A percentile compares a stretch with the other conserved stretches of the same genome.
phyloP scores from a whole-genome alignment of 1,140 invertebrate genomes.

The Ericerus pela region DNA sequence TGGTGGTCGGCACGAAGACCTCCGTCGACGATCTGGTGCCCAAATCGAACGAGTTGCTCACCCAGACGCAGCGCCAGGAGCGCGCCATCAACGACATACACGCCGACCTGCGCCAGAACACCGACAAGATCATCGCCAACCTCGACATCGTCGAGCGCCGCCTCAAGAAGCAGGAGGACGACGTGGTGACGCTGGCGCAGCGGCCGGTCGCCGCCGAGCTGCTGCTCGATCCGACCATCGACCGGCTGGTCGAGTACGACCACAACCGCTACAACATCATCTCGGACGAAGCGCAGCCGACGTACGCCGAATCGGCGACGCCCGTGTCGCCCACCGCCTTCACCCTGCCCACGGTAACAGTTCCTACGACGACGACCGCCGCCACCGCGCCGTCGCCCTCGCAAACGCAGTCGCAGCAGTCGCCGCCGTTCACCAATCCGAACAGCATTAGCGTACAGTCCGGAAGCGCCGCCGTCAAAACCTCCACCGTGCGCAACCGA shows the following conservation, averaged over 20 bases:
- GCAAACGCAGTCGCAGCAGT: conserved; percentile 24
- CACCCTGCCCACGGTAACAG: neutral
- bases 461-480: conserved; percentile 21
- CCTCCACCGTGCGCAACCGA: conserved; percentile 39
- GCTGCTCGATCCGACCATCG: conserved; percentile 57
- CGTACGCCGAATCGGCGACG: conserved; percentile 16
- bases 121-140: conserved; percentile 75
- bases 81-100: conserved; percentile 74
- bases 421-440: conserved; percentile 29
- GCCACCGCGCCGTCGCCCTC: conserved; percentile 19
- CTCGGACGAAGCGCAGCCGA: conserved; percentile 24
- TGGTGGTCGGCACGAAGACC: conserved; percentile 70
- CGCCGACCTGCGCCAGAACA: conserved; percentile 60
- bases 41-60: conserved; percentile 67
- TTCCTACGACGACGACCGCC: conserved; percentile 21
- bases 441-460: conserved; percentile 28
- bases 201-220: conserved; percentile 51
- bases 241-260: conserved; percentile 57
- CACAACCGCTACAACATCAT: conserved; percentile 27
- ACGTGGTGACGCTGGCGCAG: conserved; percentile 52
- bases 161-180: conserved; percentile 65
- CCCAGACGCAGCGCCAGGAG: conserved; percentile 70
- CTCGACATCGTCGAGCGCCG: conserved; percentile 68
- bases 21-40: conserved; percentile 67
- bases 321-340: conserved; percentile 19